A percentile compares a stretch with the other conserved stretches of the same genome.
Conservation (phyloP, 2,797 vertebrate genomes). For the Paramormyrops hopkinsi region DNA sequence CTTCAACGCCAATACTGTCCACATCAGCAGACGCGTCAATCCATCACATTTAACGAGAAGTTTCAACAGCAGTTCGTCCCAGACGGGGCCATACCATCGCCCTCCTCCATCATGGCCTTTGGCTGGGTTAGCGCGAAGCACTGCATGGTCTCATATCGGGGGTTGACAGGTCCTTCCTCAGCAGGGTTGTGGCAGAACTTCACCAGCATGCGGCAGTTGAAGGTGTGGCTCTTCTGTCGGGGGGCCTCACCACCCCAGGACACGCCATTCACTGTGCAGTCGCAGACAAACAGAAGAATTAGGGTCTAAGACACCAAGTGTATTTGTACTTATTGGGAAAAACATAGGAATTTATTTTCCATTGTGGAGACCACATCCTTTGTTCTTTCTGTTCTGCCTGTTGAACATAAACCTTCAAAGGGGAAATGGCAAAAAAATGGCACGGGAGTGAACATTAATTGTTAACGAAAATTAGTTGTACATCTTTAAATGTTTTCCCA, state of each 20-base stretch:
- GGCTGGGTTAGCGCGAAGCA: constrained; percentile 97
- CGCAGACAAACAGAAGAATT: neutral
- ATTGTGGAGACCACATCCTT: neutral
- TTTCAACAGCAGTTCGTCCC: neutral
- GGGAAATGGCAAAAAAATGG: neutral
- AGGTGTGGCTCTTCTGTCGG: constrained; percentile 92
- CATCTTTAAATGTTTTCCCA: constrained; percentile 11
- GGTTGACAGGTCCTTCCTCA: constrained; percentile 70
- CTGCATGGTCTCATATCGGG: constrained; percentile 94
- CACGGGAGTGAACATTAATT: neutral
- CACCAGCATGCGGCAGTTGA: constrained; percentile 93
- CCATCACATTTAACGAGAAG: neutral
- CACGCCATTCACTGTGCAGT: constrained; percentile 69
- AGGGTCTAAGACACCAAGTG: neutral
- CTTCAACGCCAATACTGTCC: neutral
- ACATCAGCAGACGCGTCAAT: neutral
- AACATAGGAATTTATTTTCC: neutral
- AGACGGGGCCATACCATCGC: constrained; percentile 71
- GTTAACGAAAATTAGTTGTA: constrained; percentile 11
- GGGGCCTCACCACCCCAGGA: constrained; percentile 82
- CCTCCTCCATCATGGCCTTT: constrained; percentile 94
- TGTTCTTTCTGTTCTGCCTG: constrained; percentile 45
- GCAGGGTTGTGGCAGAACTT: constrained; percentile 70
- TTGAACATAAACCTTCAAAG: constrained; percentile 36
- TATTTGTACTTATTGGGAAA: neutral